Evolutionary conservation across 2,113 vertebrate genomes (phyloP), one percentile per base, ranked within the genome.

Genomic region (Leptobrachium leishanense): DNA sequence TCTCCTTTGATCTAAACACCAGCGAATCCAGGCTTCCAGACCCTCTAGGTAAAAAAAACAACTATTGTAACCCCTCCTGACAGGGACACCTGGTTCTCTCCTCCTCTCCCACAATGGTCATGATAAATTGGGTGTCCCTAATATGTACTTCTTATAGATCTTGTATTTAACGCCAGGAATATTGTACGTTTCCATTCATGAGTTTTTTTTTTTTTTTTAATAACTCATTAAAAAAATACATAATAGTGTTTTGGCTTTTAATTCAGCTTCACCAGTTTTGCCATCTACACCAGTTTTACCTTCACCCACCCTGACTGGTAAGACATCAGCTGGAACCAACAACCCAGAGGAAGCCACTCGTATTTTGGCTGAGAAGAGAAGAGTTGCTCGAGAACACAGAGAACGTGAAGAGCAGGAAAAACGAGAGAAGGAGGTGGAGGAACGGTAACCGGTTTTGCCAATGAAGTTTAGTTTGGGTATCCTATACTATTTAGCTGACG

Each of bases 311-410:
- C 55, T 82, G 43, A 20, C 72, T 2, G 62, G 77, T 1, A 96
- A 92, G 86, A 82, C 89, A 41, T 94, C 94, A 6, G 94, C 95
- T 9, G 97, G 98, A 41, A 99, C 96, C 39, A 98, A 93, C 0
- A 92, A 99, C 82, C 94, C 95, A 0, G 98, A 96, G 76, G 97
- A 98, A 88, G 97, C 98, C 0, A 95, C 95, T 0, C 93, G 96
- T 67, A 91, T 98, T 81, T 89, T 99, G 63, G 72, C 95, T 2
- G 98, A 99, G 80, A 99, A 98, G 74, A 92, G 98, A 15, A 91
- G 95, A 11, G 93, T 97, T 75, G 97, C 96, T 79, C 94, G 98
- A 2, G 97, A 96, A 63, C 96, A 98, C 85, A 92, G 96, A 72
- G 97, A 98, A 72, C 89, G 88, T 43, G 97, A 98, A 68, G 97